Percentiles rank a stretch among this genome's conserved stretches.
Evolutionary conservation across 2,113 vertebrate species (phyloP).

Genomic region (Glaucidium brasilianum): DNA sequence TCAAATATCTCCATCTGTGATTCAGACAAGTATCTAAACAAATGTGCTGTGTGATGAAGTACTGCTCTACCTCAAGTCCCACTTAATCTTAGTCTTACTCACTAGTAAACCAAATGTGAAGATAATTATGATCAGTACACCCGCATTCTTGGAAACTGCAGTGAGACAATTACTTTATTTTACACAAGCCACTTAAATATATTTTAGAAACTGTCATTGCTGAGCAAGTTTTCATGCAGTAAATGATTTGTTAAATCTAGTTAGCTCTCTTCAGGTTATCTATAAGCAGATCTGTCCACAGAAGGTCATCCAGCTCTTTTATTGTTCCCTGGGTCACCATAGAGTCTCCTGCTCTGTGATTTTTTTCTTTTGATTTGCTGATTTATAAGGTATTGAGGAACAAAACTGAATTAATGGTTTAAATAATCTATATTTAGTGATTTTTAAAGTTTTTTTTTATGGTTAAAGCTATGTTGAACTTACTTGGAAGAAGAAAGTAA

Average conservation of each 20-base stretch:
- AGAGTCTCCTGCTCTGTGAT: not conserved
- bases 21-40: not conserved
- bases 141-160: not conserved
- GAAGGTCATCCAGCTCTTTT: not conserved
- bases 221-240: not conserved
- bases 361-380: not conserved
- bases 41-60: not conserved
- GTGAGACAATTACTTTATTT: not conserved
- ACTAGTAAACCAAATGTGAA: not conserved
- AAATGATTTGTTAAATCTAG: not conserved
- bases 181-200: not conserved
- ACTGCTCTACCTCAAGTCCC: not conserved
- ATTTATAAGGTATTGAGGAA: not conserved
- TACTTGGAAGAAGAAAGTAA: not conserved
- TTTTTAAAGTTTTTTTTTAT: not conserved
- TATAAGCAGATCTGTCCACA: not conserved
- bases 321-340: not conserved
- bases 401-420: not conserved
- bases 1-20: not conserved
- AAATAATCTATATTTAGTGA: not conserved
- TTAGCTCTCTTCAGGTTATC: not conserved
- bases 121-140: not conserved
- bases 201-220: not conserved
- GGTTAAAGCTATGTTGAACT: not conserved
- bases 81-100: not conserved